Base-by-base conservation (phyloP, 2,888 invertebrate species). In the Rhagonycha fulva region DNA sequence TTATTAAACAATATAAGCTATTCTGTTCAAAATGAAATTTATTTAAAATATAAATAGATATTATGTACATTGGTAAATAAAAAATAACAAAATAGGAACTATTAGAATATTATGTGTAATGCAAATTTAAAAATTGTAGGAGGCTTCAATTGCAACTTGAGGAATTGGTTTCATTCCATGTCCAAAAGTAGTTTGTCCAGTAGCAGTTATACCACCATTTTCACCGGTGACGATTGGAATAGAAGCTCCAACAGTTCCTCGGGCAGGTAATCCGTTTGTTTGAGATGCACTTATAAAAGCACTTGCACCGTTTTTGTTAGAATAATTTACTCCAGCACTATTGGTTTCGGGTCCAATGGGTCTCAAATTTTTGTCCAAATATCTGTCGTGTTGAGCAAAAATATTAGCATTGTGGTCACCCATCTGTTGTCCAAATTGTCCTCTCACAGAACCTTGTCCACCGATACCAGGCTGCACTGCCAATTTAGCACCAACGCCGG, bases 111-210 rank as follows among this genome's bases (percentile, higher is more conserved):
- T n/a, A n/a, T n/a, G n/a, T n/a, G 7, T n/a, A n/a, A n/a, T n/a
- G n/a, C n/a, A n/a, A n/a, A n/a, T n/a, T n/a, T n/a, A n/a, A 24
- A 66, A n/a, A 11, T 24, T 3, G 7, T 24, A 66, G 2, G 12
- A 75, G 67, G 62, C 72, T 32, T 19, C 5, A 11, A 74, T 19
- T 10, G 70, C 76, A 32, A 76, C 71, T 47, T 72, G 70, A 23
- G 69, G 62, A 32, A 63, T 23, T 14, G 76, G 71, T 63, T 70
- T 70, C 75, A 77, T 75, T 28, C 75, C 72, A 69, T 79, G 77
- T 28, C 72, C 78, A 63, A 75, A 71, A 19, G 72, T 73, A 14
- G 68, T 71, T 62, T 74, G 73, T 66, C 24, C 71, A 9, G 12
- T 28, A 62, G 28, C 26, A 19, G 32, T 68, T 12, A 75, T 12